These are phyloP conservation scores for Megalops cyprinoides DNA, from an alignment of 2,797 vertebrate genomes.

Conservation along the genomic window DNA sequence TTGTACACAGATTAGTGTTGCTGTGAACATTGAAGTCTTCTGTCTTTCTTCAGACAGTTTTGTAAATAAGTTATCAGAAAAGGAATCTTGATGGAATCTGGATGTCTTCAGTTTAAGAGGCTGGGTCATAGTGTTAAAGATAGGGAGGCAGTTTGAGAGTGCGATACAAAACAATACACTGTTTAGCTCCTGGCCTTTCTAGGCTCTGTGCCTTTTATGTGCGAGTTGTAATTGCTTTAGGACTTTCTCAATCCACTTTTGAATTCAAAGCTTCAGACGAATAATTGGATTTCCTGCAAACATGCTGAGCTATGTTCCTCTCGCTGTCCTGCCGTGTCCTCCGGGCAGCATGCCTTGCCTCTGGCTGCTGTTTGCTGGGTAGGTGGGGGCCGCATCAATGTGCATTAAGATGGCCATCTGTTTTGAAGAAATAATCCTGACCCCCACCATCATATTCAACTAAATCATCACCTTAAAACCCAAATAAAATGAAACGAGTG, in stretches of 20 bases:
- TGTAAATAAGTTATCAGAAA: constrained; percentile 21
- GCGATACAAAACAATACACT: constrained; percentile 68
- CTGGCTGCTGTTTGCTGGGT: constrained; percentile 67
- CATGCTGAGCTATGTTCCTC: constrained; percentile 84
- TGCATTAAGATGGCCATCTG: constrained; percentile 68
- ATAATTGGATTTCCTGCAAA: constrained; percentile 87
- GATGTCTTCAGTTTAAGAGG: constrained; percentile 31
- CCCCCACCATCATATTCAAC: constrained; percentile 55
- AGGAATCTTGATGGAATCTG: constrained; percentile 22
- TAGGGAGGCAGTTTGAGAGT: constrained; percentile 37
- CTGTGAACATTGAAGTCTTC: not conserved
- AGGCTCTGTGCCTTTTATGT: constrained; percentile 58
- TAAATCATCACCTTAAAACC: constrained; percentile 61
- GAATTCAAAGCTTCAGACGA: constrained; percentile 84
- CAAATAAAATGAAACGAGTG: constrained; percentile 58
- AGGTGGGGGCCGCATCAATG: constrained; percentile 57
- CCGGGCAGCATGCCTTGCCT: constrained; percentile 68
- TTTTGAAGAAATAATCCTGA: constrained; percentile 63
- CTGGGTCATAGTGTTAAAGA: constrained; percentile 32
- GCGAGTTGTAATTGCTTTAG: constrained; percentile 83
- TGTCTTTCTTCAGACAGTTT: not conserved
- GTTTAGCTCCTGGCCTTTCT: constrained; percentile 68
- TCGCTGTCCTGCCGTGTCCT: constrained; percentile 77
- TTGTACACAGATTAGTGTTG: not conserved
- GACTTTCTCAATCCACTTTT: constrained; percentile 80